Evolutionary conservation across 2,113 vertebrate genomes (phyloP), one percentile per base, ranked within the genome.

Genomic region (Lepisosteus oculatus): DNA sequence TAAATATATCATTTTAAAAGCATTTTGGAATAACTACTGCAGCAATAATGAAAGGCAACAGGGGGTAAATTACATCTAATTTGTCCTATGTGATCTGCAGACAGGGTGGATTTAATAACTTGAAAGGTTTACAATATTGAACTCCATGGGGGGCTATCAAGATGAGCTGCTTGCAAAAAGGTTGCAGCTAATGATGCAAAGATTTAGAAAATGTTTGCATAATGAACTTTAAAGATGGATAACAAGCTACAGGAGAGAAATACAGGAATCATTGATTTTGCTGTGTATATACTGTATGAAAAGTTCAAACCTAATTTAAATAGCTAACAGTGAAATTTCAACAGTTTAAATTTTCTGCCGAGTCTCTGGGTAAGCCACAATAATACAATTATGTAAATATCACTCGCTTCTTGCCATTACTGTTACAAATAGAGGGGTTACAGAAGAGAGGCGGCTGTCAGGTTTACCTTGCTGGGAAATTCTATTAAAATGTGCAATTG

Each of bases 291-390:
- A 5, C 44, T 72, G 12, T 51, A 5, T 73, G 74, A 79, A 83
- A 67, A 67, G 85, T 88, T 75, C 79, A 86, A 79, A 29, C 29
- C 29, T 29, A 29, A 29, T 29, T 29, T 29, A 29, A 29, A 29
- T 29, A 29, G 29, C 29, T 29, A 29, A 29, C 29, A 29, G 29
- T 87, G 81, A 85, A 80, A 83, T 86, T 79, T 70, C 71, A 70
- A 80, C 78, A 82, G 72, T 79, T 80, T 84, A 79, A 73, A 84
- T 83, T 82, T 59, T 15, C 78, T 82, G 76, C 81, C 80, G 74
- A 71, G 80, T 78, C 77, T 72, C 76, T 17, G 57, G 76, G 73
- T 85, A 80, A 86, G 85, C 88, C 87, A 90, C 90, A 85, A 89
- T 84, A 91, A 90, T 86, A 88, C 85, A 86, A 84, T 81, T 84